Base-by-base conservation (phyloP, 37 sponge, comb jelly and placozoan genomes). In the Petrosia ficiformis region DNA sequence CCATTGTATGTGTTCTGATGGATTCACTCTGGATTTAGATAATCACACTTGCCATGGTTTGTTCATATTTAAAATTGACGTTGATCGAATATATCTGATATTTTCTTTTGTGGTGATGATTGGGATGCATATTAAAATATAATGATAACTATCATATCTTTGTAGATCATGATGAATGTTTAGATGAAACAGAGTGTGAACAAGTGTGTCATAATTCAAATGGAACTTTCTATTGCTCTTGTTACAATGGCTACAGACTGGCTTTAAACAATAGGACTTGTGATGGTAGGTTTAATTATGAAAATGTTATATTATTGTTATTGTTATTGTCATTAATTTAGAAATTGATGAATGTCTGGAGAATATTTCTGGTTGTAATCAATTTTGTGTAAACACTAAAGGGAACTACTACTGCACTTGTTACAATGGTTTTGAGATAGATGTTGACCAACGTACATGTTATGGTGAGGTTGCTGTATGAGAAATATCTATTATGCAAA, bases 271-370 rank as follows among this genome's bases (percentile, higher is more conserved):
- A 22, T 24, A 2, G 35, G 37, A 60, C 56, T 4, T 78, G 86
- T 42, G 61, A 74, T 57, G 68, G 67, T 80, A 59, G 19, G 52
- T 4, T n/a, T n/a, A 16, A 48, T 10, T 16, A 48, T 48, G 54
- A 10, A 48, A 48, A n/a, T 22, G 5, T 11, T n/a, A 61, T 6
- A 26, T 61, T 61, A 61, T 5, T 61, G 22, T n/a, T n/a, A 26
- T n/a, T 61, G 28, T 29, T 26, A 61, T 11, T 26, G 28, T n/a
- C n/a, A n/a, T 26, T 29, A 26, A 26, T 61, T 6, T 61, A 76
- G 87, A 86, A 39, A 34, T 87, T 38, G 43, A 87, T 76, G 88
- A 87, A 41, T 87, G 88, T 44, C 28, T 42, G 25, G 39, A 59
- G 0, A 61, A 57, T 42, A 87, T 70, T 71, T 77, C 72, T 24